Evolutionary conservation across 2,113 vertebrate species (phyloP).

Genomic region (Hystrix brachyura): DNA sequence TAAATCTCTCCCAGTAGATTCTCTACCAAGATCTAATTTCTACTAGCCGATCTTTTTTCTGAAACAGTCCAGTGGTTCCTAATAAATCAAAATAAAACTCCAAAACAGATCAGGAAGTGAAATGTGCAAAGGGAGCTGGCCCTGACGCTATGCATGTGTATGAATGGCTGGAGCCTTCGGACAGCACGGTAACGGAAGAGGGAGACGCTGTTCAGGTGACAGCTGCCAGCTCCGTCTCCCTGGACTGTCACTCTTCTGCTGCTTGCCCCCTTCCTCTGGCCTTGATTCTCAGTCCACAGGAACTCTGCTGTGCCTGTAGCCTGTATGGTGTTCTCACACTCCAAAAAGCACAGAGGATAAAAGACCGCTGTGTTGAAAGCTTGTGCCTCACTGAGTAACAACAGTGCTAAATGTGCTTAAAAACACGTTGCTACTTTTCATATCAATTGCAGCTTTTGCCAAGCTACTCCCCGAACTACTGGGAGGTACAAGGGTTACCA

Average conservation of each 20-base stretch:
- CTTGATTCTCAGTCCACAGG: constrained; percentile 42
- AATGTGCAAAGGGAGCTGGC: constrained; percentile 27
- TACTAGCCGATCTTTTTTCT: constrained; percentile 44
- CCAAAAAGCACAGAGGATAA: constrained; percentile 68
- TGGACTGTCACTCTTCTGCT: not conserved
- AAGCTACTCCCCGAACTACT: constrained; percentile 54
- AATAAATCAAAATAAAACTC: constrained; percentile 41
- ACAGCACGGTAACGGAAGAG: constrained; percentile 26
- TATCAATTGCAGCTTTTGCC: constrained; percentile 57
- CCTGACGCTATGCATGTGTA: constrained; percentile 17
- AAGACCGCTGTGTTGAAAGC: constrained; percentile 65
- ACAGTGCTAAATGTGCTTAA: constrained; percentile 46
- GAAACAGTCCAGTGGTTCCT: constrained; percentile 36
- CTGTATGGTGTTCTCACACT: constrained; percentile 64
- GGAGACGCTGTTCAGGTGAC: constrained; percentile 63
- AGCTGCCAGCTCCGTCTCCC: constrained; percentile 62
- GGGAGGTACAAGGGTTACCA: constrained; percentile 65
- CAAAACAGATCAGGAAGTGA: constrained; percentile 44
- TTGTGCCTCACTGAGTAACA: constrained; percentile 55
- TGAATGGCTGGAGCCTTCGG: constrained; percentile 21
- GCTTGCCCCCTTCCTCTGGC: not conserved
- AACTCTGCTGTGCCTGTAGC: not conserved
- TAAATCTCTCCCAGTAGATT: constrained; percentile 59
- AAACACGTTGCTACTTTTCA: constrained; percentile 74
- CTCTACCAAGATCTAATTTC: constrained; percentile 44